These are phyloP conservation scores for Timandra comae DNA, from an alignment of 2,888 invertebrate species.

Conservation along the genomic window DNA sequence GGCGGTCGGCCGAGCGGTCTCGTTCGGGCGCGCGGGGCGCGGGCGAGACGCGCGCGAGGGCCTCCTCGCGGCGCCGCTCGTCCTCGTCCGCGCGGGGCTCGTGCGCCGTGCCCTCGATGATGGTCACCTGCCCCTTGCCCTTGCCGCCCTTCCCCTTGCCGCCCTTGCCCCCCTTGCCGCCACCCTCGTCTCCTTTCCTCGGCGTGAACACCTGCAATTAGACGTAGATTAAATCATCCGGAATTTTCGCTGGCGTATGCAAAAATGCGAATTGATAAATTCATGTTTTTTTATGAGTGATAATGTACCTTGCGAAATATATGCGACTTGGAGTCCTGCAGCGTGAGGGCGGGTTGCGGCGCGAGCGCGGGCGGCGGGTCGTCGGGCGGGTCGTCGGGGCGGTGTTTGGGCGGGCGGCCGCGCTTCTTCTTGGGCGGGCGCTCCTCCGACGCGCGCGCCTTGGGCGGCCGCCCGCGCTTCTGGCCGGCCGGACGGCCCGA, in stretches of 20 bases:
- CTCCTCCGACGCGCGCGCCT: slow-evolving; percentile 50
- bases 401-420: slow-evolving; percentile 58
- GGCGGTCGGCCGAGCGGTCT: slow-evolving; percentile 24
- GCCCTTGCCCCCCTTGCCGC: slow-evolving; percentile 83
- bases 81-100: slow-evolving; percentile 54
- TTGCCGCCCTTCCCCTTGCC: slow-evolving; percentile 85
- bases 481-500: slow-evolving; percentile 40
- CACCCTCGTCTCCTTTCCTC: slow-evolving; percentile 81
- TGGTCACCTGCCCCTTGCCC: slow-evolving; percentile 83
- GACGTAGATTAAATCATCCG: too few species aligned
- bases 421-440: slow-evolving; percentile 60
- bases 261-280: too few species aligned
- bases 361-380: slow-evolving; percentile 41
- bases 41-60: slow-evolving; percentile 53
- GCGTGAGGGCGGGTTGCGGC: slow-evolving; percentile 11
- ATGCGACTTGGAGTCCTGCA: slow-evolving; percentile 58
- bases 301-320: slow-evolving; percentile 65
- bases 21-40: slow-evolving; percentile 34
- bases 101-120: slow-evolving; percentile 76
- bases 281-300: too few species aligned
- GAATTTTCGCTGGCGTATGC: too few species aligned
- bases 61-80: slow-evolving; percentile 54
- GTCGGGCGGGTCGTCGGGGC: slow-evolving; percentile 30
- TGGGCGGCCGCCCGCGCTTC: slow-evolving; percentile 75
- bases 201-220: slow-evolving; percentile 69